Evolutionary conservation across 2,113 vertebrate species (phyloP).

Genomic region (Anguilla rostrata): DNA sequence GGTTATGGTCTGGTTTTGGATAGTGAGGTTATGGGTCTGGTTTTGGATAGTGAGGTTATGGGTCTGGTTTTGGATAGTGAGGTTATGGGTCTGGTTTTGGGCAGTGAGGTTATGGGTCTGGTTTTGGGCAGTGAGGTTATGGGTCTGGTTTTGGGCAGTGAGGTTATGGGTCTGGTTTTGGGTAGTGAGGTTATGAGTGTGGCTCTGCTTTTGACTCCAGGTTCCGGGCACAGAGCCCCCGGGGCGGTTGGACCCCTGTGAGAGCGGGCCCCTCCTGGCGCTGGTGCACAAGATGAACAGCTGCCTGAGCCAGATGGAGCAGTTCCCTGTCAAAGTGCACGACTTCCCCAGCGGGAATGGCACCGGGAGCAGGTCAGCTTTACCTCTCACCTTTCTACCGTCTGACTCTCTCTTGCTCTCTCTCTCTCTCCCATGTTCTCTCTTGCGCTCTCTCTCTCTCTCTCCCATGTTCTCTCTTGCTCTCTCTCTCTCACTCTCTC

Average conservation of each 20-base stretch:
- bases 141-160: too few relatives aligned
- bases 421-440: not conserved
- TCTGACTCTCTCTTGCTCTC: not conserved
- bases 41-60: not conserved
- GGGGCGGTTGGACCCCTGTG: conserved; percentile 85
- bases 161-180: too few relatives aligned
- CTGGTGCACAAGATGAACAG: conserved; percentile 99
- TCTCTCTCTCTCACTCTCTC: not conserved
- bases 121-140: too few relatives aligned
- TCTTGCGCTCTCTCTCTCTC: not conserved
- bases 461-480: not conserved
- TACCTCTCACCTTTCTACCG: not conserved
- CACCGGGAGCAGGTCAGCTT: conserved; percentile 90
- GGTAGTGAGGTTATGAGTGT: not conserved
- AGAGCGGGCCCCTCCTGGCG: conserved; percentile 84
- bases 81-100: too few relatives aligned
- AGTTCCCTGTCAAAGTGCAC: conserved; percentile 98
- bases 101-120: too few relatives aligned
- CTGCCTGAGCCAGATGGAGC: conserved; percentile 98
- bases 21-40: not conserved
- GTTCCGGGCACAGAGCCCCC: conserved; percentile 86
- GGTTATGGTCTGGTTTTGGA: too few relatives aligned
- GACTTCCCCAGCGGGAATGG: conserved; percentile 98
- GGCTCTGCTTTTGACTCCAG: conserved; percentile 55
- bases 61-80: too few relatives aligned